Evolutionary conservation across 2,797 vertebrate species (phyloP).

Genomic region (Erethizon dorsatum): DNA sequence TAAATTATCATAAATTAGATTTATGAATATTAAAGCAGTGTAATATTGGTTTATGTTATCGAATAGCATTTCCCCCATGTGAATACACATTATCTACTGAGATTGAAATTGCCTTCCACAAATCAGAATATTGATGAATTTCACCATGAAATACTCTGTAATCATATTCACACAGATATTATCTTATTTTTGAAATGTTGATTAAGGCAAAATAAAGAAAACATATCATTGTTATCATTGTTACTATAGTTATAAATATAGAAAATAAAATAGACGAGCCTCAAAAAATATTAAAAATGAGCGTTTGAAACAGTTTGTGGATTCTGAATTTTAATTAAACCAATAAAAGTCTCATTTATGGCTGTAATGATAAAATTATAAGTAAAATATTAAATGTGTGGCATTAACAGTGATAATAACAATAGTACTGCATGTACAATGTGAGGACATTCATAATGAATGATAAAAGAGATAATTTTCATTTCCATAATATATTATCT

Average conservation of each 20-base stretch:
- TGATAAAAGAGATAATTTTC: not conserved
- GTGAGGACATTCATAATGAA: not conserved
- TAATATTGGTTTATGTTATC: not conserved
- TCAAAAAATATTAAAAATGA: not conserved
- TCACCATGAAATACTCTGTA: not conserved
- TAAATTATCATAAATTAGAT: not conserved
- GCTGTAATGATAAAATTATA: not conserved
- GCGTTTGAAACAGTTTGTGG: not conserved
- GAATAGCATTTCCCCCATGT: not conserved
- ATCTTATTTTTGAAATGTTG: not conserved
- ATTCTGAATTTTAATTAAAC: conserved; percentile 7
- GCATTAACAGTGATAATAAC: not conserved
- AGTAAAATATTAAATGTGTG: not conserved
- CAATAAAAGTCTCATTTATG: not conserved
- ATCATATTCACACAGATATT: not conserved
- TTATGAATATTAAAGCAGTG: not conserved
- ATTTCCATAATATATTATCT: not conserved
- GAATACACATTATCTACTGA: not conserved
- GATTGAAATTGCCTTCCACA: not conserved
- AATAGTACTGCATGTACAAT: not conserved
- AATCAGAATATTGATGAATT: not conserved
- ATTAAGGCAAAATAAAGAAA: not conserved
- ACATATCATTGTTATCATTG: not conserved
- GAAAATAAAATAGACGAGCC: not conserved
- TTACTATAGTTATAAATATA: not conserved